A percentile compares a stretch with the other conserved stretches of the same genome.
Evolutionary conservation across 2,888 invertebrate species (phyloP).

Genomic region (Polia nebulosa): DNA sequence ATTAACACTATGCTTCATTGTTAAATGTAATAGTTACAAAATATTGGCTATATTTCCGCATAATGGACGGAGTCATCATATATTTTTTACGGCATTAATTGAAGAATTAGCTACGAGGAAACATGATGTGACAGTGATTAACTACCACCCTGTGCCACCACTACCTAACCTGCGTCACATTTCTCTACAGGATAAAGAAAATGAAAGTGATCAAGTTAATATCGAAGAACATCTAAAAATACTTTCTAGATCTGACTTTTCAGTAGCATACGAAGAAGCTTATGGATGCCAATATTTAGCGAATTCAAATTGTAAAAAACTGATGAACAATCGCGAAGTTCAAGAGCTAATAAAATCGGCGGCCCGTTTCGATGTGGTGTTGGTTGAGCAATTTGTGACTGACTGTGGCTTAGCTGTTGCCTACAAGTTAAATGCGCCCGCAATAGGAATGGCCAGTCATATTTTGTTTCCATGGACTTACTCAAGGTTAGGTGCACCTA

Average conservation of each 20-base stretch:
- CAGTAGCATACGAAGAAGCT: conserved; percentile 47
- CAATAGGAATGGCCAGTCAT: conserved; percentile 89
- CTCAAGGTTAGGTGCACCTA: conserved; percentile 90
- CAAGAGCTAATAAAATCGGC: conserved; percentile 67
- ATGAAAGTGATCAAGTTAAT: conserved; percentile 39
- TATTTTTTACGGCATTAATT: conserved; percentile 56
- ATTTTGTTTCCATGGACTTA: conserved; percentile 90
- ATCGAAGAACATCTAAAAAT: conserved; percentile 48
- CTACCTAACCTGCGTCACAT: conserved; percentile 80
- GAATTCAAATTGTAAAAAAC: conserved; percentile 67
- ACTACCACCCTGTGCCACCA: conserved; percentile 75
- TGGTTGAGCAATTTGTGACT: conserved; percentile 90
- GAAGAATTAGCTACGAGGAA: conserved; percentile 73
- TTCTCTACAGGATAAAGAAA: conserved; percentile 61
- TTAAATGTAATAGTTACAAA: conserved; percentile 60
- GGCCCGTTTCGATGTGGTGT: conserved; percentile 88
- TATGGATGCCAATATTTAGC: conserved; percentile 48
- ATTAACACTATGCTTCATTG: conserved; percentile 31
- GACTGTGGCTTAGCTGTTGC: conserved; percentile 91
- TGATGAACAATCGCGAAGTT: conserved; percentile 65
- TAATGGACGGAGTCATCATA: conserved; percentile 74
- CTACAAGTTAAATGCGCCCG: conserved; percentile 87
- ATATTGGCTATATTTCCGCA: conserved; percentile 74
- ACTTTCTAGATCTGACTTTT: conserved; percentile 46
- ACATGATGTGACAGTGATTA: conserved; percentile 77